phyloP scores from a whole-genome alignment of 2,888 invertebrate species.

The Scrobipalpa atriplicella region DNA sequence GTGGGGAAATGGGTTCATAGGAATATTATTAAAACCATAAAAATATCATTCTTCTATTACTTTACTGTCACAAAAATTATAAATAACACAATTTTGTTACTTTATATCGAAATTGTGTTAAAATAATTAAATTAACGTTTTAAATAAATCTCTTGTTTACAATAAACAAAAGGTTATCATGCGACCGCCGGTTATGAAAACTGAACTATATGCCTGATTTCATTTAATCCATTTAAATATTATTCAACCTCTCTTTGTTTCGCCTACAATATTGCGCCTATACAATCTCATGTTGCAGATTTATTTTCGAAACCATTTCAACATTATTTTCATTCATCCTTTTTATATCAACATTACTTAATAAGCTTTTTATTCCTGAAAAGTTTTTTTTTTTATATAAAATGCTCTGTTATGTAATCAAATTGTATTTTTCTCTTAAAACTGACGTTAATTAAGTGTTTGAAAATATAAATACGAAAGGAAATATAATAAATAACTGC shows the following conservation, averaged over 20 bases:
- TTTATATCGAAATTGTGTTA: neutral
- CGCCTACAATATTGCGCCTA: neutral
- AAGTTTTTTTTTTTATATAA: neutral
- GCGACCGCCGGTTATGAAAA: slow-evolving; percentile 32
- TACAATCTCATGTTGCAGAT: neutral
- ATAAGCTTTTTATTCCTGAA: neutral
- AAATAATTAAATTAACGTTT: neutral
- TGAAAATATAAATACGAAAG: no score
- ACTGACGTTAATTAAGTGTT: no score
- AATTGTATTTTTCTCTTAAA: no score
- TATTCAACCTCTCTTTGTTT: slow-evolving; percentile 1
- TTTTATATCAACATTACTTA: neutral
- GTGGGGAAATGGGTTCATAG: no score
- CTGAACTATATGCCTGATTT: slow-evolving; percentile 25
- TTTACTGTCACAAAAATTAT: no score
- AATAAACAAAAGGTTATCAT: slow-evolving; percentile 26
- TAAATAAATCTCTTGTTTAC: neutral
- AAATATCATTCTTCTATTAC: no score
- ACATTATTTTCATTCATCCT: neutral
- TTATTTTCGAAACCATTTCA: neutral
- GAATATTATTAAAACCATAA: no score
- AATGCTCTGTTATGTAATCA: neutral
- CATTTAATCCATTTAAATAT: neutral
- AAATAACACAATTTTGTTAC: no score
- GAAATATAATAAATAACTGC: no score